Evolutionary conservation across 2,888 invertebrate genomes (phyloP).

Genomic region (Scrobipalpa atriplicella): DNA sequence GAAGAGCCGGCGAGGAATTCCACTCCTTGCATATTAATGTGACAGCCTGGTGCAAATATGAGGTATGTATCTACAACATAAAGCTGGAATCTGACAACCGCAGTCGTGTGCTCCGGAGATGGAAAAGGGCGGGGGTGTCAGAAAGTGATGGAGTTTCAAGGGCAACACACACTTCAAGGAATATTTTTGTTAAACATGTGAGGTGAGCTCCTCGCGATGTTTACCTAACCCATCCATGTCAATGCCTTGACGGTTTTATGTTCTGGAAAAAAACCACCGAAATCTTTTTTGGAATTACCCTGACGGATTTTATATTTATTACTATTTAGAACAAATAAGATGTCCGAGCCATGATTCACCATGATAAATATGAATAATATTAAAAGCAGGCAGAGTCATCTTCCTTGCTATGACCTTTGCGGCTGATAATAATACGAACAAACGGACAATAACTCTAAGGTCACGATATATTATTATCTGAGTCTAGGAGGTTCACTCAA

Average conservation of each 20-base stretch:
- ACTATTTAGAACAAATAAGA: constrained; percentile 1
- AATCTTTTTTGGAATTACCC: neutral
- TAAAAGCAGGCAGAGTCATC: constrained; percentile 11
- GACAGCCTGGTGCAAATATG: neutral
- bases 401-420: constrained; percentile 1
- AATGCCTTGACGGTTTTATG: too few relatives aligned
- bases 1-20: neutral
- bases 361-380: constrained; percentile 8
- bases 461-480: constrained; percentile 3
- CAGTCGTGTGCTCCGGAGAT: neutral
- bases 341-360: neutral
- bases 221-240: neutral
- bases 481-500: neutral
- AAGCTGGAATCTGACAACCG: neutral
- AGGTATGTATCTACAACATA: neutral
- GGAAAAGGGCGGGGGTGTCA: neutral
- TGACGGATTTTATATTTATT: neutral
- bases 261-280: too few relatives aligned
- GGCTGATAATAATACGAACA: neutral
- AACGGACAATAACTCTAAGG: constrained; percentile 11
- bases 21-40: neutral
- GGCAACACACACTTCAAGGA: neutral
- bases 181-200: too few relatives aligned
- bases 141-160: constrained; percentile 1
- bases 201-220: neutral